Conservation (phyloP, 2,888 invertebrate species). For the Tineola bisselliella region DNA sequence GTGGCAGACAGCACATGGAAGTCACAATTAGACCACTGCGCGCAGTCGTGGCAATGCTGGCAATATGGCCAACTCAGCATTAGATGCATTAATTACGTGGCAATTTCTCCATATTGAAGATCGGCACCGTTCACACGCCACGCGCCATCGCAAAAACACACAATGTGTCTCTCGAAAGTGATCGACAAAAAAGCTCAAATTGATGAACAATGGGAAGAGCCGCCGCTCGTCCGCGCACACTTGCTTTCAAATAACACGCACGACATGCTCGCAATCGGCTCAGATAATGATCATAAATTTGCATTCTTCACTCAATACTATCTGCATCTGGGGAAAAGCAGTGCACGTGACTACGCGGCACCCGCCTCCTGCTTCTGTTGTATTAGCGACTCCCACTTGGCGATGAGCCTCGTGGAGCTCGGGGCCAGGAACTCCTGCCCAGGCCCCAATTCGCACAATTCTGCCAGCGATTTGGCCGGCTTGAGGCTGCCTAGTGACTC, state of each 20-base stretch:
- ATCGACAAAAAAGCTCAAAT: constrained; percentile 28
- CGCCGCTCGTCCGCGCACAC: constrained; percentile 30
- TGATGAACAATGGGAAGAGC: constrained; percentile 61
- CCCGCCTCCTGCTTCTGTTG: constrained; percentile 70
- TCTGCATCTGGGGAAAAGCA: constrained; percentile 40
- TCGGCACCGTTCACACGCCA: constrained; percentile 15
- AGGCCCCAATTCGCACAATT: constrained; percentile 72
- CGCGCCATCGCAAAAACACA: constrained; percentile 18
- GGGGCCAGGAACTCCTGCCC: constrained; percentile 73
- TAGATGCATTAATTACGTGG: constrained; percentile 1
- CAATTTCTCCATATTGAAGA: constrained; percentile 8
- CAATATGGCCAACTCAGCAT: too few species aligned
- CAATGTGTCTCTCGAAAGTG: constrained; percentile 40
- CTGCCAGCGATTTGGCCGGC: constrained; percentile 74
- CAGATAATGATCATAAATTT: constrained; percentile 51
- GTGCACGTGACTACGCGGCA: constrained; percentile 39
- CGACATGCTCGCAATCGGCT: constrained; percentile 44
- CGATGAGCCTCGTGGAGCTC: constrained; percentile 77
- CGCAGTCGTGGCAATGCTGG: too few species aligned
- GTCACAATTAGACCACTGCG: not conserved
- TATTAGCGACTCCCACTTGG: constrained; percentile 84
- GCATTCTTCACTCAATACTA: constrained; percentile 44
- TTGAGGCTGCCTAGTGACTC: constrained; percentile 65
- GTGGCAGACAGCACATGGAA: too few species aligned
- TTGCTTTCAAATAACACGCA: constrained; percentile 49